These are phyloP conservation scores for Heteromyza rotundicornis DNA, from an alignment of 2,888 invertebrate genomes.

Conservation along the genomic window DNA sequence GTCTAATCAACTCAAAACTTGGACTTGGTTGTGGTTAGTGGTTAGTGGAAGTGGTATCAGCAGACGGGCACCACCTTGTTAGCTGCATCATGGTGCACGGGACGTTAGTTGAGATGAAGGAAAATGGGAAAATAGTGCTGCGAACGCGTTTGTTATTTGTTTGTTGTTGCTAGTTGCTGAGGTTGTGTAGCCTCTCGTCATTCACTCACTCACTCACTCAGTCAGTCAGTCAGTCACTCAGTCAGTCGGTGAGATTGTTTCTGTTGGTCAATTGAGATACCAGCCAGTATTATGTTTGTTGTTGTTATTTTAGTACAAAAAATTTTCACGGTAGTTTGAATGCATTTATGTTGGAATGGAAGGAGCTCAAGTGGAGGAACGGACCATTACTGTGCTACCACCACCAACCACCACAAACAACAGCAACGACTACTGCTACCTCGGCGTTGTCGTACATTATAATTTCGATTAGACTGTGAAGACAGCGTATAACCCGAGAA, in stretches of 20 bases:
- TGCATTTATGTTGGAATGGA: background rate
- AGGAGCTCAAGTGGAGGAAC: too few relatives aligned
- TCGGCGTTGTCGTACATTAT: conserved; percentile 46
- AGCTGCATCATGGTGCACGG: background rate
- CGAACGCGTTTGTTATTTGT: too few relatives aligned
- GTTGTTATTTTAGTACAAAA: conserved; percentile 5
- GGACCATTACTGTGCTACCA: too few relatives aligned
- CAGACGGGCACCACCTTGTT: background rate
- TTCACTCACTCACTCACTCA: too few relatives aligned
- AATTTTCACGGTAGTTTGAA: conserved; percentile 9
- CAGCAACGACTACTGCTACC: conserved; percentile 20
- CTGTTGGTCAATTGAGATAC: conserved; percentile 12
- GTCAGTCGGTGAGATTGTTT: conserved; percentile 12
- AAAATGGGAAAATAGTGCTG: too few relatives aligned
- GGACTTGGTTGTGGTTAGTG: too few relatives aligned
- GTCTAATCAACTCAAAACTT: background rate
- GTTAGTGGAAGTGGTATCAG: background rate
- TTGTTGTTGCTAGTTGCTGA: conserved; percentile 25
- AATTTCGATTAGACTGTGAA: conserved; percentile 44
- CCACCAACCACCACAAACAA: conserved; percentile 25
- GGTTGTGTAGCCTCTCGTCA: too few relatives aligned
- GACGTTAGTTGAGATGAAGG: too few relatives aligned
- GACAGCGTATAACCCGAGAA: conserved; percentile 47
- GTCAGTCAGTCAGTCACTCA: too few relatives aligned
- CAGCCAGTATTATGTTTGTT: background rate